phyloP scores from a whole-genome alignment of 1,140 invertebrate species.

The Centruroides vittatus region DNA sequence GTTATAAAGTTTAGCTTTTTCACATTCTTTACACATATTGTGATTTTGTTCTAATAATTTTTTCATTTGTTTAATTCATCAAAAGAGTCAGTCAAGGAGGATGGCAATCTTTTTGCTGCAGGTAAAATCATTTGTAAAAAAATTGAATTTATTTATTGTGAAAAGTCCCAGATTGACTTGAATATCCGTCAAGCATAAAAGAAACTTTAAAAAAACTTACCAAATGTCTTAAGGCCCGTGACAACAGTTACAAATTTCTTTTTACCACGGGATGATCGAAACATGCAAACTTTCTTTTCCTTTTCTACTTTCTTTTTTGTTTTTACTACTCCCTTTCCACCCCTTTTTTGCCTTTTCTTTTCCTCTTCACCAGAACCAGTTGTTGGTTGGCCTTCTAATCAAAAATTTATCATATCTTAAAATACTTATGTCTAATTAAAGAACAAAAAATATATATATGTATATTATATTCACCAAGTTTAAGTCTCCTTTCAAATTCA shows the following conservation, averaged over 20 bases:
- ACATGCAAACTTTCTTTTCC: slow-evolving; percentile 60
- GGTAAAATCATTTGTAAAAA: no score
- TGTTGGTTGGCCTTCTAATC: background rate
- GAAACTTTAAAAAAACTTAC: slow-evolving; percentile 34
- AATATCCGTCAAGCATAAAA: background rate
- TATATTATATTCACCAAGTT: slow-evolving; percentile 37
- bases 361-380: slow-evolving; percentile 58
- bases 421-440: no score
- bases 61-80: no score
- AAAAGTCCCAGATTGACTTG: background rate
- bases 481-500: slow-evolving; percentile 70
- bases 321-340: slow-evolving; percentile 76
- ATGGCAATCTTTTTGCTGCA: no score
- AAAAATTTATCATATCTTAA: no score
- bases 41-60: no score
- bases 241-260: slow-evolving; percentile 92
- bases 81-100: no score
- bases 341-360: slow-evolving; percentile 81
- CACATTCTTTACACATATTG: no score
- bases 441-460: no score
- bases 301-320: slow-evolving; percentile 67
- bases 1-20: no score
- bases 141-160: no score
- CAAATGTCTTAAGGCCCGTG: slow-evolving; percentile 65
- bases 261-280: slow-evolving; percentile 85